Conservation (phyloP, 2,113 vertebrate species). For the Indicator maculatus region DNA sequence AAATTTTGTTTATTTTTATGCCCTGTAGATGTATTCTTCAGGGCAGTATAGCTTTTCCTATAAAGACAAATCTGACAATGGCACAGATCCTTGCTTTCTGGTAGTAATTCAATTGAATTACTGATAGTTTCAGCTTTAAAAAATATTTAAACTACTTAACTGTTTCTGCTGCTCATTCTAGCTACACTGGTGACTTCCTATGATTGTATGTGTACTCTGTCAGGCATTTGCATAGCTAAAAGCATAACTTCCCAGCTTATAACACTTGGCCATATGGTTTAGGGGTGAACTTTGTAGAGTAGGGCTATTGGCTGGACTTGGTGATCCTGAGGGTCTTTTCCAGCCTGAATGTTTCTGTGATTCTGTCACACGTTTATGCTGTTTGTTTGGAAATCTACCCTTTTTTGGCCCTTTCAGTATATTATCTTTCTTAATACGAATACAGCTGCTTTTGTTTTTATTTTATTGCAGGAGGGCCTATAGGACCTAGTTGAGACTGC, state of each 20-base stretch:
- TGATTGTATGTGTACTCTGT: neutral
- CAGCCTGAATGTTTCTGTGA: too few relatives aligned
- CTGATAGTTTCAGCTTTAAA: neutral
- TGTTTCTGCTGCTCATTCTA: neutral
- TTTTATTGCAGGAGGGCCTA: neutral
- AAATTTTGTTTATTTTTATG: neutral
- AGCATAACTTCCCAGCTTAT: neutral
- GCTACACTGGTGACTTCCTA: neutral
- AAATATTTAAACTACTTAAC: neutral
- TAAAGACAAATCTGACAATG: neutral
- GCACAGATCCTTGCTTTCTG: slow-evolving; percentile 13
- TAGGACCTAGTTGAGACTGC: neutral
- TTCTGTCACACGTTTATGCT: too few relatives aligned
- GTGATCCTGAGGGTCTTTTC: too few relatives aligned
- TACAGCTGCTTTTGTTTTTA: neutral
- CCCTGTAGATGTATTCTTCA: neutral
- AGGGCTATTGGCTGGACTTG: too few relatives aligned
- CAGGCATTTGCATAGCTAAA: neutral
- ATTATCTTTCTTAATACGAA: neutral
- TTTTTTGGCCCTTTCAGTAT: neutral
- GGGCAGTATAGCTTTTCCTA: neutral
- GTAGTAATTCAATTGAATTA: neutral
- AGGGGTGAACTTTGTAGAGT: too few relatives aligned
- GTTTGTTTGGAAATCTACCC: neutral
- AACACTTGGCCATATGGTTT: too few relatives aligned